Evolutionary conservation across 2,888 invertebrate species (phyloP).

Genomic region (Lapara coniferarum): DNA sequence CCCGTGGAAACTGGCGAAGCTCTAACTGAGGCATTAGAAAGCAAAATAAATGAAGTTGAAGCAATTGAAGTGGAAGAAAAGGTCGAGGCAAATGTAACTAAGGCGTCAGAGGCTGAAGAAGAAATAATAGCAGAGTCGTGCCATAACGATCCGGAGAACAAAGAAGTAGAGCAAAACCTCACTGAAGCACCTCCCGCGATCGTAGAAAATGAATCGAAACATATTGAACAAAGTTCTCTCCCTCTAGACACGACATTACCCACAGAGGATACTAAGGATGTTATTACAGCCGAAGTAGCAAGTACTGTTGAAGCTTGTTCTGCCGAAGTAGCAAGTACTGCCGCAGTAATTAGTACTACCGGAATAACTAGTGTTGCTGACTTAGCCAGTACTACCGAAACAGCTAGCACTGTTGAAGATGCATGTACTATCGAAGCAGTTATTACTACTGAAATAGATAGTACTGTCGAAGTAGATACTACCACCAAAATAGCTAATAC

Average conservation of each 20-base stretch:
- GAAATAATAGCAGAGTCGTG: not conserved
- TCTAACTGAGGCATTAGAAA: not conserved
- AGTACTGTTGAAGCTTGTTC: not conserved
- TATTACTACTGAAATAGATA: not conserved
- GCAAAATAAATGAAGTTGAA: not conserved
- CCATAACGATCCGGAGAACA: not conserved
- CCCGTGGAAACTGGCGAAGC: not conserved
- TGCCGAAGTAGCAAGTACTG: not conserved
- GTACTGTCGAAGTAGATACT: not conserved
- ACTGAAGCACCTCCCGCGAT: not conserved
- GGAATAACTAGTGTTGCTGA: not conserved
- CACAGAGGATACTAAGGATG: not conserved
- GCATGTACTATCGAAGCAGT: not conserved
- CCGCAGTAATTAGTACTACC: not conserved
- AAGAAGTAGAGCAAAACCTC: not conserved
- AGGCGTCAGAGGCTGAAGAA: not conserved
- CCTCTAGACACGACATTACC: not conserved
- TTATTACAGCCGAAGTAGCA: not conserved
- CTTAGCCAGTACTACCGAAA: not conserved
- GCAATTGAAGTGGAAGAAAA: not conserved
- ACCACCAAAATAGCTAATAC: not conserved
- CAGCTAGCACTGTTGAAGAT: not conserved
- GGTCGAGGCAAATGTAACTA: not conserved
- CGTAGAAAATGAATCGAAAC: not conserved
- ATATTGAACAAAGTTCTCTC: not conserved